Evolutionary conservation across 2,113 vertebrate genomes (phyloP).

Genomic region (Steatornis caripensis): DNA sequence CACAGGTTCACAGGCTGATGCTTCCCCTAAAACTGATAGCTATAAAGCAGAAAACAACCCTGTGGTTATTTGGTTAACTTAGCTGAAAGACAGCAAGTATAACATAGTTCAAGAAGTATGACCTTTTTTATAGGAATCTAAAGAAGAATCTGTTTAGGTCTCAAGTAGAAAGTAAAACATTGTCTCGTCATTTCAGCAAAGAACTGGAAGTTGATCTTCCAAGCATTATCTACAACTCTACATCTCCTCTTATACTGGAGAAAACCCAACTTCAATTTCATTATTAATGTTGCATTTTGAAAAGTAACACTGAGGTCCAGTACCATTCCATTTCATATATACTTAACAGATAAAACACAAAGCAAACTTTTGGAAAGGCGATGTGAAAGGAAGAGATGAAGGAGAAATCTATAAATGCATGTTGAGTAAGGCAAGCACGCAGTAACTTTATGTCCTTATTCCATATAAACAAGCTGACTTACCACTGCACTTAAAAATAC

Average conservation of each 20-base stretch:
- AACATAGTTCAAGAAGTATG: neutral
- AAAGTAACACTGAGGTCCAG: neutral
- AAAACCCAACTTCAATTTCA: neutral
- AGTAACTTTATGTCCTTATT: neutral
- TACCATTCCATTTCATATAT: neutral
- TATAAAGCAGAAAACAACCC: neutral
- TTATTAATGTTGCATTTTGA: neutral
- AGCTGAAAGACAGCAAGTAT: neutral
- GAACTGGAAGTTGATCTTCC: neutral
- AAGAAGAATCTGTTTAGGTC: neutral
- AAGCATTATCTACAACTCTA: neutral
- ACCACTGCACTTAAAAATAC: neutral
- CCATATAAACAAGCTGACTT: neutral
- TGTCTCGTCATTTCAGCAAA: neutral
- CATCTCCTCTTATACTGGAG: neutral
- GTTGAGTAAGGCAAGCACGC: neutral
- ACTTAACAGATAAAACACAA: neutral
- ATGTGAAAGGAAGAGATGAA: neutral
- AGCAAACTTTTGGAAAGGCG: neutral
- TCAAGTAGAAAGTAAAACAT: neutral
- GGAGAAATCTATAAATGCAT: neutral
- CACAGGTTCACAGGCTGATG: neutral
- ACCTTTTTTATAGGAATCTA: neutral
- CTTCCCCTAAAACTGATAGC: neutral
- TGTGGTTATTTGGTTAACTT: neutral